Conservation (phyloP, 2,888 invertebrate species). For the Onthophagus sagittarius region DNA sequence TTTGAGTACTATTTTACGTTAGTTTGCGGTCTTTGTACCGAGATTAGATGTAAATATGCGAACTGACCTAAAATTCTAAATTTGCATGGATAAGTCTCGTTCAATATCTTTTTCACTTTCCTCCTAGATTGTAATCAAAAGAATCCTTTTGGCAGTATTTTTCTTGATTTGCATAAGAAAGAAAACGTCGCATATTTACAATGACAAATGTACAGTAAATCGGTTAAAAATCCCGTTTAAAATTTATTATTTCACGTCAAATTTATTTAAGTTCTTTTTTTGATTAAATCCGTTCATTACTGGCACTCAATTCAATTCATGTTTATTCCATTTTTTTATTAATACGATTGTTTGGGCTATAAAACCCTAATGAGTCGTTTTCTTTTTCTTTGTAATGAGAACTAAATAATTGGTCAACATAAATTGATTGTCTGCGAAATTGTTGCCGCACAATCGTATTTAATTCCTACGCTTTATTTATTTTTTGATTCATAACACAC, state of each 20-base stretch:
- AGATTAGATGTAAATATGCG: conserved; percentile 30
- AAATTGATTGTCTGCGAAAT: conserved; percentile 8
- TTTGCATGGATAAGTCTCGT: conserved; percentile 17
- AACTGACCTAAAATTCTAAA: conserved; percentile 23
- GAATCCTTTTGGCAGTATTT: conserved; percentile 15
- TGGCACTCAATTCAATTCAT: not conserved
- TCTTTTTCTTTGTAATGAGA: not conserved
- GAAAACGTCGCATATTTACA: conserved; percentile 35
- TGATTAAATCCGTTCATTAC: not conserved
- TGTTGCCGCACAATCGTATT: conserved; percentile 2
- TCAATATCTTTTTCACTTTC: conserved; percentile 1
- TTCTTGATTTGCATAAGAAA: conserved; percentile 9
- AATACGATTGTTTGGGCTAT: not conserved
- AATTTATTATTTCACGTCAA: conserved; percentile 18
- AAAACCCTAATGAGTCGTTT: not conserved
- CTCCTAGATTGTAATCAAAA: not conserved
- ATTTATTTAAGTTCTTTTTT: conserved; percentile 24
- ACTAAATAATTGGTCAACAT: not conserved
- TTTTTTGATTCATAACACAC: not conserved
- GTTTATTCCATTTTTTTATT: not conserved
- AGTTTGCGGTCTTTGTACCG: conserved; percentile 13
- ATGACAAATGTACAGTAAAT: conserved; percentile 23
- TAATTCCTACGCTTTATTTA: not conserved
- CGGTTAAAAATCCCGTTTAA: conserved; percentile 11
- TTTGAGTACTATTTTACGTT: conserved; percentile 9